Evolutionary conservation across 2,888 invertebrate genomes (phyloP), one percentile per base, ranked within the genome.

Genomic region (Pammene aurita): DNA sequence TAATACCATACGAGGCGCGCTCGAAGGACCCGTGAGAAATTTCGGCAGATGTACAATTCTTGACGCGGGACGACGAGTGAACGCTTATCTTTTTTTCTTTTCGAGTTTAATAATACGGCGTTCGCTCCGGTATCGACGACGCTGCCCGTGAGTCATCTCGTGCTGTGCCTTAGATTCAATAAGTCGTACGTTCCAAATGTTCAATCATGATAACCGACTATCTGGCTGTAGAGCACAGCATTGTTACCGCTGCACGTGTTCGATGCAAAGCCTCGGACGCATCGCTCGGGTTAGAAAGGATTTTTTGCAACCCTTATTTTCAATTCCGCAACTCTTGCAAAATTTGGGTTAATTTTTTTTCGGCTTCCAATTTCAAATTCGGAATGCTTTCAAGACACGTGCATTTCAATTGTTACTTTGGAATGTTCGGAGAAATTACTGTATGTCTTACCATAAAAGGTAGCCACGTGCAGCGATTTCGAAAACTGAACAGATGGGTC

Each of bases 31-130:
- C 93, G 93, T 93, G 93, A 93, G 93, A 93, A 92, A 84, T 92
- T 93, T 92, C 89, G 92, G 92, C 93, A 93, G 93, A 93, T 93
- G 93, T 92, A 90, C 92, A 92, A 91, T 92, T 91, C 90, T 91
- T 89, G 89, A 88, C 87, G 87, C 86, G 84, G 86, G 84, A 83
- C 88, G 87, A 86, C 88, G 88, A 87, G 87, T 84, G 88, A 89
- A 82, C 90, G 88, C 88, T 90, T 90, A 88, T 87, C 84, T 87
- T 88, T 88, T 90, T 90, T 89, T 83, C 84, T 79, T 79, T 81
- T 79, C 79, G 69, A 76, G 72, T 80, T 76, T 90, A 88, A 90
- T 92, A 92, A 90, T 90, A 90, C 84, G 65, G 83, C 82, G 87
- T 84, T 81, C 81, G 80, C 77, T 78, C 81, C 82, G 84, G 76